Evolutionary conservation across 2,888 invertebrate species (phyloP), one percentile per base, ranked within the genome.

Genomic region (Lutraria lutraria): DNA sequence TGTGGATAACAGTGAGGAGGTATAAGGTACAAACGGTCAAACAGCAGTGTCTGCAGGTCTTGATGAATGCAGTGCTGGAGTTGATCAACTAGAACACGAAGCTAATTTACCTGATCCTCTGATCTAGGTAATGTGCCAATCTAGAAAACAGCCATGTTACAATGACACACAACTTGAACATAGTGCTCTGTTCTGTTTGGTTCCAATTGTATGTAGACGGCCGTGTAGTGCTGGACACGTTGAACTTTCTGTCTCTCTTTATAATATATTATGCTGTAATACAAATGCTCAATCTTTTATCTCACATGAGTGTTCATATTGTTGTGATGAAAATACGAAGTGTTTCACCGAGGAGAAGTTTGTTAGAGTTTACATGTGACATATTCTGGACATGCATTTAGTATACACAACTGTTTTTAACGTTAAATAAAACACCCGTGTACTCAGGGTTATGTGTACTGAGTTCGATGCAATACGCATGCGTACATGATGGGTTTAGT

Each of bases 291-390:
- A 84, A 84, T 72, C 25, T 54, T 29, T 29, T 76, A 68, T 72
- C 84, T 43, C 84, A 84, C 84, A 76, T n/a, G 76, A 53, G 76
- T 76, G 84, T 84, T 72, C 84, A 84, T 76, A 72, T 34, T 76
- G 8, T 54, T 84, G 76, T 84, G 84, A 84, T 84, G 84, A 76
- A 72, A 60, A 63, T 25, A 8, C 34, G 6, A 19, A 34, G 8
- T 34, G 31, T 16, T 76, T 76, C 34, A 31, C 19, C 76, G 76
- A 34, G 34, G 76, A 76, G 15, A 34, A 76, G 8, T 13, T 68
- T 68, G 63, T n/a, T n/a, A 43, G 43, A 43, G 8, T 43, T 8
- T 43, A 43, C 43, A 43, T 43, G 43, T 68, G 63, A 25, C 25
- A 25, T 68, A 25, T 25, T 25, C 21, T n/a, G 63, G 63, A 68